phyloP scores from a whole-genome alignment of 2,797 vertebrate species.

The Crax fasciolata region DNA sequence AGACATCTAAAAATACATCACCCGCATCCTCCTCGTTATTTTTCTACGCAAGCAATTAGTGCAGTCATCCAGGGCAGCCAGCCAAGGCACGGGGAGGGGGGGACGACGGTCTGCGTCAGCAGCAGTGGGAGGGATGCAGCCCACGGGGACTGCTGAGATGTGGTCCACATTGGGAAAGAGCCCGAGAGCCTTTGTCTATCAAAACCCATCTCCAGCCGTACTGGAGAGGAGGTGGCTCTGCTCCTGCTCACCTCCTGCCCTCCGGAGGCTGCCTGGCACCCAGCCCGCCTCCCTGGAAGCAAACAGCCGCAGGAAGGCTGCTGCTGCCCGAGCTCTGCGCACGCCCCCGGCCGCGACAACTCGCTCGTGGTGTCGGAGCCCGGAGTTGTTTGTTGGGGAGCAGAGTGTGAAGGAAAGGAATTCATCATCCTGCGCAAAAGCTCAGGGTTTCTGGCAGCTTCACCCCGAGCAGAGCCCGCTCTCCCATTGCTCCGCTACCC shows the following conservation, averaged over 20 bases:
- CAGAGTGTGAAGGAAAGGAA: neutral
- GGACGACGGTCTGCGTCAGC: constrained; percentile 63
- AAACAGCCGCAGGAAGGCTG: neutral
- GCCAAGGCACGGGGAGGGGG: constrained; percentile 55
- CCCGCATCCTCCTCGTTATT: constrained; percentile 71
- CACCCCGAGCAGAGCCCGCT: neutral
- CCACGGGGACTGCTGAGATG: neutral
- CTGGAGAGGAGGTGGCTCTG: neutral
- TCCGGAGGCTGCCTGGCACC: neutral
- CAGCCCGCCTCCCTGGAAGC: constrained; percentile 15
- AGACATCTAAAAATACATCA: constrained; percentile 72
- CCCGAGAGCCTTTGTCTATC: neutral
- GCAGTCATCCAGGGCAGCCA: constrained; percentile 63
- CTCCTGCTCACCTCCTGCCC: neutral
- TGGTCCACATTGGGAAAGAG: constrained; percentile 48
- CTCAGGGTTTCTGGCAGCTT: neutral
- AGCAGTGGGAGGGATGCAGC: constrained; percentile 55
- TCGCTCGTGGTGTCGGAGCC: neutral
- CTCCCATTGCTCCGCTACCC: neutral
- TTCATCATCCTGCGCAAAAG: neutral
- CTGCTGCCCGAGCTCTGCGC: neutral
- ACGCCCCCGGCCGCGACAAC: neutral
- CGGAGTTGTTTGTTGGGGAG: neutral
- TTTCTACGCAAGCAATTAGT: constrained; percentile 71
- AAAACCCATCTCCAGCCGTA: neutral